Evolutionary conservation across 2,113 vertebrate genomes (phyloP), one percentile per base, ranked within the genome.

Genomic region (Dasyurus viverrinus): DNA sequence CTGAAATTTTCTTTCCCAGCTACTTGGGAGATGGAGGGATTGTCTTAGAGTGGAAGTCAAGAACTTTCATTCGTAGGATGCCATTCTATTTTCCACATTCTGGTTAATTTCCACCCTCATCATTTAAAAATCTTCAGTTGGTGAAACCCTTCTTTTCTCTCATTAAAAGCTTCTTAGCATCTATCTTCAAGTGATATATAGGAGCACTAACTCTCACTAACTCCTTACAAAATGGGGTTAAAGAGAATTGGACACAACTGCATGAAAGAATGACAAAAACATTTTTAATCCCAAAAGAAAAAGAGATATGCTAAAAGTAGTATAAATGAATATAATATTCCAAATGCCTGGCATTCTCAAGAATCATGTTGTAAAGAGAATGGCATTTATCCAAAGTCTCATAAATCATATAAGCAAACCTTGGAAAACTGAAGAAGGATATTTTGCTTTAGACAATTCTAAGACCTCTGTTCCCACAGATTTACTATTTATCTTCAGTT

Each of bases 401-500:
- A 23, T 9, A 93, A 94, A 96, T 90, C 1, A 92, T 60, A 30
- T 55, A 92, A 94, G 60, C 91, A 91, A 93, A 42, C 55, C 52
- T 0, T 93, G 50, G 76, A 96, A 91, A 0, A 0, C 94, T 94
- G 93, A 96, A 93, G 95, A 96, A 89, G 10, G 30, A 23, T 10
- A 76, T 97, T 97, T 89, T 94, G 26, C 54, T 96, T 76, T 26
- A n/a, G 47, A 89, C 89, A 27, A 54, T 90, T 91, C 68, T 92
- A 48, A 91, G 89, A 94, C 36, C 36, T 25, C 55, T 42, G 11
- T 30, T n/a, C 1, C 26, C 24, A 93, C 2, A 89, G 50, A 52
- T 96, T 89, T 60, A 42, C 47, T 93, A 36, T 97, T 96, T 93
- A 48, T 94, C 95, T 27, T 90, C 42, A 50, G 22, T 90, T 89